Percentiles rank a stretch among this genome's conserved stretches.
Evolutionary conservation across 2,113 vertebrate genomes (phyloP).

Genomic region (Fukomys damarensis): DNA sequence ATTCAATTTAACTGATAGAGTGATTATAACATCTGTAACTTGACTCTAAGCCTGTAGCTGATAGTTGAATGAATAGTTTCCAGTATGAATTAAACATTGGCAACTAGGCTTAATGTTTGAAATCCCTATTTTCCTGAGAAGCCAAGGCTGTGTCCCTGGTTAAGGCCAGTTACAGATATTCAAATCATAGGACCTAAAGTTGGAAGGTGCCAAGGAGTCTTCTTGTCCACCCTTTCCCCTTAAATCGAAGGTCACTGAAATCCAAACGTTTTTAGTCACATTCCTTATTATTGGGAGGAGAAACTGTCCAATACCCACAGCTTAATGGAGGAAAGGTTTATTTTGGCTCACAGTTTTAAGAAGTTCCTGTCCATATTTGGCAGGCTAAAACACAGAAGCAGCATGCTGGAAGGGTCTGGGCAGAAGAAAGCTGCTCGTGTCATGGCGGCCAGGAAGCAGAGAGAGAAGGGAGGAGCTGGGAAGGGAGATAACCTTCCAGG

Average conservation of each 20-base stretch:
- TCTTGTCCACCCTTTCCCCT: not conserved
- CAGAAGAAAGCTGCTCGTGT: not conserved
- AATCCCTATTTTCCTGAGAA: slow-evolving; percentile 57
- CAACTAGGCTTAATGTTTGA: not conserved
- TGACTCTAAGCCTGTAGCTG: not conserved
- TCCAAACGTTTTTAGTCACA: not conserved
- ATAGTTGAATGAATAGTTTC: slow-evolving; percentile 65
- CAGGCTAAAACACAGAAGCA: not conserved
- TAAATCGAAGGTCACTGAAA: not conserved
- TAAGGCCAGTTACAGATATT: not conserved
- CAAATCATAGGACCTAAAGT: slow-evolving; percentile 26
- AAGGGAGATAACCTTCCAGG: not conserved
- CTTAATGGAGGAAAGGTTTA: not conserved
- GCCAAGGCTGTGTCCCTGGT: not conserved
- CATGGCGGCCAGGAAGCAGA: not conserved
- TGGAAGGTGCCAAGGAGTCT: not conserved
- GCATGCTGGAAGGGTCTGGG: not conserved
- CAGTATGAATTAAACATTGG: slow-evolving; percentile 58
- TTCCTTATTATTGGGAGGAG: not conserved
- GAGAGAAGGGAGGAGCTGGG: not conserved
- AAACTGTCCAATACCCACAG: not conserved
- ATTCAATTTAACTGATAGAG: slow-evolving; percentile 49
- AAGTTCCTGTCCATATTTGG: not conserved
- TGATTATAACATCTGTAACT: slow-evolving; percentile 19
- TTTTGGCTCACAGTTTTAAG: not conserved